phyloP scores from a whole-genome alignment of 2,797 vertebrate species.

The Danionella dracula region DNA sequence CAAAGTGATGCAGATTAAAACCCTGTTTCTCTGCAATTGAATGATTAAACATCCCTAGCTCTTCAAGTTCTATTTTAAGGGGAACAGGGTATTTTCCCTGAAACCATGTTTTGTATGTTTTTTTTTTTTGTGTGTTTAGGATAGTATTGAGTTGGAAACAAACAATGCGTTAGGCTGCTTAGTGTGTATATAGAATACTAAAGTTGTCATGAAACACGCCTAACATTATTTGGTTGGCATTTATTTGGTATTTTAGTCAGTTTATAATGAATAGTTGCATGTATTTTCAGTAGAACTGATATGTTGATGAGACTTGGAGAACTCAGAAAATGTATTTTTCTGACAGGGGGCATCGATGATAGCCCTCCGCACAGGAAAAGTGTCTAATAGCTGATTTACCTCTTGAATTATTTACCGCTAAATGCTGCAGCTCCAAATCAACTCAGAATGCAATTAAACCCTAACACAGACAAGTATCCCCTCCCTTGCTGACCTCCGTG shows the following conservation, averaged over 20 bases:
- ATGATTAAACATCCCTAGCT: slow-evolving; percentile 28
- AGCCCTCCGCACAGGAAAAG: slow-evolving; percentile 37
- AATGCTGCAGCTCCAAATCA: slow-evolving; percentile 26
- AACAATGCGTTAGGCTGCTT: slow-evolving; percentile 14
- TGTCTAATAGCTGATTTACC: slow-evolving; percentile 25
- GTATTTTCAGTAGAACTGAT: no score
- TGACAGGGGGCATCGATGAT: no score
- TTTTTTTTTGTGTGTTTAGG: not conserved
- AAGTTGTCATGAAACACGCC: no score
- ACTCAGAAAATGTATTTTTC: not conserved
- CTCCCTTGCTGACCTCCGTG: slow-evolving; percentile 30
- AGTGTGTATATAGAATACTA: no score
- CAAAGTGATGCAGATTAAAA: slow-evolving; percentile 41
- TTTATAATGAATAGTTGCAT: no score
- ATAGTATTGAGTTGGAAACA: slow-evolving; percentile 19
- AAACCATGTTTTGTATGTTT: slow-evolving; percentile 39
- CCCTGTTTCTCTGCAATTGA: slow-evolving; percentile 31
- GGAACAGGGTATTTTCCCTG: slow-evolving; percentile 42
- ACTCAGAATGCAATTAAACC: slow-evolving; percentile 35
- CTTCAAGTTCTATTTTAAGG: slow-evolving; percentile 38
- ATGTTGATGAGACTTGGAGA: no score
- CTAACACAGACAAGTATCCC: not conserved
- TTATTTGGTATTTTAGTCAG: no score
- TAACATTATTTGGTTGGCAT: no score
- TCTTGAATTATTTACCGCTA: slow-evolving; percentile 31